Percentiles rank a stretch among this genome's conserved stretches.
These are phyloP conservation scores for Sthenelais limicola DNA, from an alignment of 2,888 invertebrate species.

Conservation along the genomic window DNA sequence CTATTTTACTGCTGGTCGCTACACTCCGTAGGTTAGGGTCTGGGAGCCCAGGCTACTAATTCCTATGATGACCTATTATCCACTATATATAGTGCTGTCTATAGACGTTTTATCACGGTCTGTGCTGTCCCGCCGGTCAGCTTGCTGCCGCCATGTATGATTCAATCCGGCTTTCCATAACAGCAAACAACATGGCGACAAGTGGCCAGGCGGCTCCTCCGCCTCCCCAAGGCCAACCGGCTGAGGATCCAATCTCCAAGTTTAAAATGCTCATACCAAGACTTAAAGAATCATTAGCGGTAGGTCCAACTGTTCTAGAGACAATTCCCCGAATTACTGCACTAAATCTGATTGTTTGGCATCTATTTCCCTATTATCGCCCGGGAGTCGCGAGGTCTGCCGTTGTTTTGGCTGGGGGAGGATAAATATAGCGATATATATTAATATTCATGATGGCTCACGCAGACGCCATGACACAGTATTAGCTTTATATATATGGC, in stretches of 20 bases:
- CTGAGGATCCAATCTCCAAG: constrained; percentile 32
- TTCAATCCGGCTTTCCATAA: too few species aligned
- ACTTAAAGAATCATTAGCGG: constrained; percentile 27
- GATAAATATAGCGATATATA: constrained; percentile 40
- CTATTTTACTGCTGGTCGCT: too few species aligned
- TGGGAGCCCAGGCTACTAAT: too few species aligned
- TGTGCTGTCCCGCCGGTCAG: too few species aligned
- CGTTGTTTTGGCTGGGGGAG: constrained; percentile 1
- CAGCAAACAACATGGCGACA: too few species aligned
- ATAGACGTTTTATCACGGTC: too few species aligned
- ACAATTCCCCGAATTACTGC: neutral
- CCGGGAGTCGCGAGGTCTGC: neutral
- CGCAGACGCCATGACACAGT: neutral
- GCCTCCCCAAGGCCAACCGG: constrained; percentile 31
- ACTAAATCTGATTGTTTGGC: neutral
- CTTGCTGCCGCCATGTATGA: too few species aligned
- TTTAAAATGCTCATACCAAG: constrained; percentile 30
- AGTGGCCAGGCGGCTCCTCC: too few species aligned
- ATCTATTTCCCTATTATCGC: neutral
- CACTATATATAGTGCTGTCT: too few species aligned
- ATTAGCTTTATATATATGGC: constrained; percentile 31
- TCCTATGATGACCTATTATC: too few species aligned
- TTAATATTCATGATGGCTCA: constrained; percentile 19
- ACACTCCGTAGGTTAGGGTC: too few species aligned
- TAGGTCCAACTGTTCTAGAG: neutral